phyloP scores from a whole-genome alignment of 2,888 invertebrate species.

The Andrena praecox region DNA sequence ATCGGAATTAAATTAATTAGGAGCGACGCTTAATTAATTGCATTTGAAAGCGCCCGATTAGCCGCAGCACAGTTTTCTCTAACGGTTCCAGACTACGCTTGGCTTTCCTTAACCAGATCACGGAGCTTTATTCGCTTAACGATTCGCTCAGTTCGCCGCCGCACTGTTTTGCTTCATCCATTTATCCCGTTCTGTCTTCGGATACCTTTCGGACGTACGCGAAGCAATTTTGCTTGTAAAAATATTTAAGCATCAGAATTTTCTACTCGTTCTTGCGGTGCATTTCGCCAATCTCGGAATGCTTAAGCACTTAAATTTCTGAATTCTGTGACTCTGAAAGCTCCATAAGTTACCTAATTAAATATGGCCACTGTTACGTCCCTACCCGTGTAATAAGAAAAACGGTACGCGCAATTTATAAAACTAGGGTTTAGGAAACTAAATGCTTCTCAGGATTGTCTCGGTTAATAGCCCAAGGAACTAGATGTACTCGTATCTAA shows the following conservation, averaged over 20 bases:
- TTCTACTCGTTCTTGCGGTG: background rate
- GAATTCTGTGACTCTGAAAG: no score
- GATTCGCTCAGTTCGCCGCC: background rate
- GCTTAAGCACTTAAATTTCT: background rate
- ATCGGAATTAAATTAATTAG: constrained; percentile 37
- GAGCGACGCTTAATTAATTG: constrained; percentile 28
- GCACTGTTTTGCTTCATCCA: background rate
- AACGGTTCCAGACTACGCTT: background rate
- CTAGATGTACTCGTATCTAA: no score
- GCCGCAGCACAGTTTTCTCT: constrained; percentile 8
- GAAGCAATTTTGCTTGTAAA: background rate
- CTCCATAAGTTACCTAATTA: no score
- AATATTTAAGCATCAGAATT: background rate
- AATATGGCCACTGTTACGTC: no score
- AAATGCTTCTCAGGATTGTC: no score
- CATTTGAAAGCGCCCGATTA: constrained; percentile 5
- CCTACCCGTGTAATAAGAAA: no score
- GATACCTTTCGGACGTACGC: background rate
- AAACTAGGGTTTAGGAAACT: no score
- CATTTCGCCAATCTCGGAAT: background rate
- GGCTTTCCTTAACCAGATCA: constrained; percentile 5
- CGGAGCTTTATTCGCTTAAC: background rate
- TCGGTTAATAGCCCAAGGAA: no score
- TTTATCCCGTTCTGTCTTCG: background rate
- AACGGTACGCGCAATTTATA: no score